Conservation (phyloP, 2,888 invertebrate species). For the Parelbella ahira region DNA sequence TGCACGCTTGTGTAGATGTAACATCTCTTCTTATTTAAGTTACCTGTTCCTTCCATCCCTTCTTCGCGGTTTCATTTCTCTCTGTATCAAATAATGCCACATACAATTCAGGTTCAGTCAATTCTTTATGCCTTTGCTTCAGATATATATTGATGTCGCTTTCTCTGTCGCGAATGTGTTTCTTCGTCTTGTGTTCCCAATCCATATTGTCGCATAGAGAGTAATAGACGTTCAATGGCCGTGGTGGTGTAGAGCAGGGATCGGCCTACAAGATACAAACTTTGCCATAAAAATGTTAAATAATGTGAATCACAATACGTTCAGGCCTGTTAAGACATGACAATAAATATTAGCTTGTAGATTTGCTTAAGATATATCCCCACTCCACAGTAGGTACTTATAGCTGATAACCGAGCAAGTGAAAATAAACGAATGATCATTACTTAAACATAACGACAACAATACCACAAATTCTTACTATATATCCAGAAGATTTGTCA, state of each 20-base stretch:
- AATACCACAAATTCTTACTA: slow-evolving; percentile 80
- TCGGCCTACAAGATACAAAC: no score
- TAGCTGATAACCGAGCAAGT: no score
- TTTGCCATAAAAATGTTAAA: no score
- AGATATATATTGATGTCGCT: slow-evolving; percentile 67
- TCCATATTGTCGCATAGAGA: slow-evolving; percentile 82
- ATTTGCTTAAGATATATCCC: no score
- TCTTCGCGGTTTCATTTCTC: slow-evolving; percentile 72
- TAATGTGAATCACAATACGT: no score
- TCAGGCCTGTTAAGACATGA: no score
- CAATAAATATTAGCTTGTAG: no score
- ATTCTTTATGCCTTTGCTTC: slow-evolving; percentile 57
- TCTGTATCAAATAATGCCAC: slow-evolving; percentile 78
- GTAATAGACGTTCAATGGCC: slow-evolving; percentile 83
- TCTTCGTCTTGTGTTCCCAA: slow-evolving; percentile 80
- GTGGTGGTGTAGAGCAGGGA: slow-evolving; percentile 77
- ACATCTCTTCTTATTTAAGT: slow-evolving; percentile 1
- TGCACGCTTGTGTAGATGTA: no score
- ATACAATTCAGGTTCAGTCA: slow-evolving; percentile 62
- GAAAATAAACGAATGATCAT: no score
- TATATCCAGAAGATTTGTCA: slow-evolving; percentile 83
- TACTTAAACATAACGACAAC: no score
- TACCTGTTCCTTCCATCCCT: slow-evolving; percentile 74
- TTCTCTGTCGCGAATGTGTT: slow-evolving; percentile 72
- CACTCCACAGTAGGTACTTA: no score